Base-by-base conservation (phyloP, 2,888 invertebrate species). In the Napeogenes sylphis region DNA sequence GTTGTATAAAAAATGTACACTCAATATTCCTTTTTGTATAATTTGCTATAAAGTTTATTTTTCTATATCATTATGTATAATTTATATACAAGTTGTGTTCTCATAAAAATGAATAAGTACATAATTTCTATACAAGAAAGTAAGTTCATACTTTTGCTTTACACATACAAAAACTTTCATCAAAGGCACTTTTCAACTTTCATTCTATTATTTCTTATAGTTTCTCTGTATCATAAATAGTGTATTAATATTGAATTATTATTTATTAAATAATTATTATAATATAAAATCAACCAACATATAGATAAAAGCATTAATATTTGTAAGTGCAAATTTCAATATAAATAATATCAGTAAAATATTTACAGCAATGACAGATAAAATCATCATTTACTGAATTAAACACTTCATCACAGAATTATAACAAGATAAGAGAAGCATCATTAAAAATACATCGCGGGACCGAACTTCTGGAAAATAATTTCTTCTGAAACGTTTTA, bases 371-470 rank as follows among this genome's bases (percentile, higher is more conserved):
- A 42, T 6, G 42, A 42, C 35, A 35, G 2, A 10, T 42, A 42
- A 10, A 42, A 42, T 42, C 8, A 42, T 6, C 42, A 42, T 10
- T 42, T 3, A 66, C 47, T 62, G 47, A 64, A 65, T 47, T 65
- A 53, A 58, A 63, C 63, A 73, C 71, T 72, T 71, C 68, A 73
- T 61, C 63, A 71, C 75, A 79, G 82, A 78, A 78, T 81, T 79
- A 82, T 81, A 83, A 10, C 82, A 82, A 84, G 84, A 85, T 83
- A 83, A 80, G 79, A 76, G 77, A 73, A 71, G 67, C 73, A 74
- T 78, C 82, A 78, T 82, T 84, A 81, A 79, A 21, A 84, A 81
- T 80, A 76, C 77, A 75, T 73, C 74, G 75, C 77, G 71, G 69
- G 65, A 67, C 80, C 80, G 77, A 75, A 76, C 73, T 77, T 8